These are phyloP conservation scores for Notodonta ziczac DNA, from an alignment of 2,888 invertebrate species.

Conservation along the genomic window DNA sequence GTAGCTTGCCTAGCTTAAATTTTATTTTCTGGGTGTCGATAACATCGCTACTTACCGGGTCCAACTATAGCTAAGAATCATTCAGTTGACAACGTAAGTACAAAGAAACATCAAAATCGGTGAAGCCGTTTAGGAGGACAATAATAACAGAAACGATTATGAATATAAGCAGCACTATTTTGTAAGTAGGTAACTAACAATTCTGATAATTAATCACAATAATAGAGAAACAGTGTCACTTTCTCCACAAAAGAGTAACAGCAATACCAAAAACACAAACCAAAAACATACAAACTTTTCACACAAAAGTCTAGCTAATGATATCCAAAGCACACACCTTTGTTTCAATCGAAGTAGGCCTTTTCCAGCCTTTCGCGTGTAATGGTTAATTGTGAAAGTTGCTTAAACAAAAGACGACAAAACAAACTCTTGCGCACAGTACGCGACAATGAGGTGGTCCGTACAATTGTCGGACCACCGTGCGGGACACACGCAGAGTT, in stretches of 20 bases:
- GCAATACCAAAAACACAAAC: neutral
- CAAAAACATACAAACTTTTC: neutral
- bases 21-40: too few relatives aligned
- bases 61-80: too few relatives aligned
- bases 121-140: too few relatives aligned
- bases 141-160: too few relatives aligned
- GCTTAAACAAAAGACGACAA: slow-evolving; percentile 65
- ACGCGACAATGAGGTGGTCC: slow-evolving; percentile 64
- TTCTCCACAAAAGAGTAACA: neutral
- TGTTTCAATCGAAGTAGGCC: slow-evolving; percentile 27
- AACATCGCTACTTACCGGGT: too few relatives aligned
- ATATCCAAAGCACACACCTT: slow-evolving; percentile 20
- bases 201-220: neutral
- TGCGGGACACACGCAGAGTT: slow-evolving; percentile 62
- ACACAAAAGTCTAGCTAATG: neutral
- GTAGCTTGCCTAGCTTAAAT: too few relatives aligned
- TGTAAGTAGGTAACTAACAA: neutral
- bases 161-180: too few relatives aligned
- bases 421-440: slow-evolving; percentile 46
- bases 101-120: too few relatives aligned
- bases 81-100: too few relatives aligned
- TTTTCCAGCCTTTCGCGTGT: slow-evolving; percentile 50
- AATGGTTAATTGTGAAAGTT: slow-evolving; percentile 77
- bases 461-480: slow-evolving; percentile 63
- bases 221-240: neutral